Evolutionary conservation across 2,113 vertebrate genomes (phyloP).

Genomic region (Zeus faber): DNA sequence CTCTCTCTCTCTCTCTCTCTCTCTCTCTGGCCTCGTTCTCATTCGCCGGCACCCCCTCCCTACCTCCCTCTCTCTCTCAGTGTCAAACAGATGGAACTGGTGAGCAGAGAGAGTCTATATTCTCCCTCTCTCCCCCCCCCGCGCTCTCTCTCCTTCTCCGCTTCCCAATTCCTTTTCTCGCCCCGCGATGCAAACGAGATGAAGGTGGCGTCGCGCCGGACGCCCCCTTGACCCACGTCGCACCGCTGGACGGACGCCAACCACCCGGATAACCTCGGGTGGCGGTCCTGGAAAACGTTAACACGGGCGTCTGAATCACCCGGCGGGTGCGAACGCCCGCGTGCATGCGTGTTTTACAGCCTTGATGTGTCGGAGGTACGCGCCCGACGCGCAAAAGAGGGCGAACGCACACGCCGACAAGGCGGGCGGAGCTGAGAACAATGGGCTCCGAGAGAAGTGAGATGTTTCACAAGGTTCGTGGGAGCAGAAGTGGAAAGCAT

Average conservation of each 20-base stretch:
- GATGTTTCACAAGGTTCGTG: too few species aligned
- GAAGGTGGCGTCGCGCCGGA: constrained; percentile 4
- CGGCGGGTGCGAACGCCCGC: too few species aligned
- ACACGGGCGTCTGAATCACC: too few species aligned
- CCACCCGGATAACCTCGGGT: too few species aligned
- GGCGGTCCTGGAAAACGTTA: too few species aligned
- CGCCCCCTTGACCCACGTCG: neutral
- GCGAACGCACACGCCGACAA: too few species aligned
- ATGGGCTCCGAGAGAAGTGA: too few species aligned
- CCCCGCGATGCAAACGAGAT: constrained; percentile 37
- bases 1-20: constrained; percentile 52
- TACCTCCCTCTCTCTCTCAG: constrained; percentile 46
- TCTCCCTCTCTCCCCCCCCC: constrained; percentile 26
- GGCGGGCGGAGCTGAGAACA: too few species aligned
- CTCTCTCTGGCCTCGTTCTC: constrained; percentile 74
- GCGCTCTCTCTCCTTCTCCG: constrained; percentile 39
- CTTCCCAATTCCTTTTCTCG: constrained; percentile 22
- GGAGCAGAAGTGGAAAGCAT: too few species aligned
- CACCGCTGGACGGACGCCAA: neutral
- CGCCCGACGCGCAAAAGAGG: too few species aligned
- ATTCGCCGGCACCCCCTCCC: constrained; percentile 59
- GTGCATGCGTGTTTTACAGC: too few species aligned
- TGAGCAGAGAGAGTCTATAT: constrained; percentile 58
- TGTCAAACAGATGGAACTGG: constrained; percentile 76
- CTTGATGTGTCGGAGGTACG: too few species aligned